Evolutionary conservation across 2,888 invertebrate genomes (phyloP), one percentile per base, ranked within the genome.

Genomic region (Leptopilina myrica): DNA sequence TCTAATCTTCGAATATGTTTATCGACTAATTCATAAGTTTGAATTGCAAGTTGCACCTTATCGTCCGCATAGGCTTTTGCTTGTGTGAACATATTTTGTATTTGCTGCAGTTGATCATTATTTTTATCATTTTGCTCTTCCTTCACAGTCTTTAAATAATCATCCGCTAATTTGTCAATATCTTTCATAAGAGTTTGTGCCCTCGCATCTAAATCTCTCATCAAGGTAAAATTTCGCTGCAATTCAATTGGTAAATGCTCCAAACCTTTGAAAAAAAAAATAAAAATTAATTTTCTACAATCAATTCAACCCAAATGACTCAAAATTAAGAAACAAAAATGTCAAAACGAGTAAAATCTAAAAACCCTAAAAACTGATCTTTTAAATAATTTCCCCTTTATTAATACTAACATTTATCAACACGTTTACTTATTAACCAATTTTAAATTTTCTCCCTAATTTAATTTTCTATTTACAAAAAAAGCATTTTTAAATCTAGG

Each of bases 1-100:
- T 99, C 99, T 88, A 99, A 93, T 86, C 98, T 95, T 87, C 99
- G 94, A 85, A 99, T 99, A 91, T 99, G 99, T 92, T 99, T 99
- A 92, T 99, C 99, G 59, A 99, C 98, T 92, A 99, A 93, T 93
- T 99, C 99, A 90, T 99, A 99, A 0, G 99, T 99, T 93, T 99
- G 98, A 92, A 98, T 98, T 1, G 99, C 98, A 81, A 99, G 93
- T 90, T 98, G 98, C 53, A 99, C 98, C 93, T 99, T 99, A 89
- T 99, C 98, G 90, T 99, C 99, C 2, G 98, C 98, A 90, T 97
- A 98, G 90, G 98, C 98, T 89, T 97, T 97, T 14, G 98, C 98
- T 92, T 98, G 98, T 86, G 97, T 96, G 89, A 98, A 99, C 79
- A 97, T 93, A 81, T 95, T 96, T 91, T 97, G 96, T 87, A 98